Base-by-base conservation (phyloP, 2,797 vertebrate genomes). In the Sebastes hubbsi region DNA sequence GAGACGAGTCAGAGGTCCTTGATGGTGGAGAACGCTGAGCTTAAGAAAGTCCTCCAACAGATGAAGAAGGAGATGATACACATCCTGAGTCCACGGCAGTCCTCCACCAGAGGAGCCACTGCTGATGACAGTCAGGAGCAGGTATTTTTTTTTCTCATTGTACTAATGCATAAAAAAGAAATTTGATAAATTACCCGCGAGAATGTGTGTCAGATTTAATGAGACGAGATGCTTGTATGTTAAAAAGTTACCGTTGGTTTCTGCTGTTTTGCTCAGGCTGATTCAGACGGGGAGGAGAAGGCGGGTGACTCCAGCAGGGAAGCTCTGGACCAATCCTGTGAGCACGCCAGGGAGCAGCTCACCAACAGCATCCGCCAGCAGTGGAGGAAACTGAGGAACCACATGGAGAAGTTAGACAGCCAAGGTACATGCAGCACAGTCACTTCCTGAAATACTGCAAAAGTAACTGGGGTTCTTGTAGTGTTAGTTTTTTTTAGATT, bases 31-130 rank as follows among this genome's bases (percentile, higher is more conserved):
- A 99, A 99, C 18, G 95, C 96, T 11, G 98, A 99, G 90, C 96
- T 99, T 54, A 99, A 98, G 87, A 99, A 99, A 87, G 96, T 99
- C 72, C 96, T 99, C 80, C 98, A 99, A 92, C 97, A 98, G 92
- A 99, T 99, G 97, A 99, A 99, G 86, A 98, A 96, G 90, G 98
- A 99, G 81, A 99, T 99, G 95, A 96, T 99, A 38, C 97, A 96
- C 55, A 97, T 99, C 82, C 94, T 99, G 66, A 97, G 97, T 90
- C 96, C 97, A 30, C 90, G 94, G 73, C 96, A 96, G 80, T 92
- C 95, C 52, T 94, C 93, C 49, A 87, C 90, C 71, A 96, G 95
- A 83, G 96, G 96, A 84, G 96, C 95, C 68, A 83, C 85, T 16
- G 76, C 91, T 59, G 97, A 98, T 58, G 97, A 98, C 73, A 94